Percentiles rank a stretch among this genome's conserved stretches.
Evolutionary conservation across 2,797 vertebrate species (phyloP).

Genomic region (Moxostoma hubbsi): DNA sequence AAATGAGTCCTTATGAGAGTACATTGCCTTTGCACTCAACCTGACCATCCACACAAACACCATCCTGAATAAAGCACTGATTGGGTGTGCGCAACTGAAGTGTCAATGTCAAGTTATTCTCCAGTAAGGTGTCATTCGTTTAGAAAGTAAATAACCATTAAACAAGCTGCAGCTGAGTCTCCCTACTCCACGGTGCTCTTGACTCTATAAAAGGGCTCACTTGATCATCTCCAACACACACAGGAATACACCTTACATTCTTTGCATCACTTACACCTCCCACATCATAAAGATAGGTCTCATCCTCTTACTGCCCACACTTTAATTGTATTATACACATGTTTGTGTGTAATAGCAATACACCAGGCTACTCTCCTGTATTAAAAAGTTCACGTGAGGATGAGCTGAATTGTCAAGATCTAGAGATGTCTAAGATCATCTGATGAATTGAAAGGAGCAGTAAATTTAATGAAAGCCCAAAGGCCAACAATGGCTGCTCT

Average conservation of each 20-base stretch:
- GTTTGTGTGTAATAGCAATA: slow-evolving; percentile 1
- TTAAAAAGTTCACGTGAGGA: slow-evolving; percentile 21
- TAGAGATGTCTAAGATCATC: slow-evolving; percentile 22
- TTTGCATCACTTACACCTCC: background rate
- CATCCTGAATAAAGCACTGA: slow-evolving; percentile 15
- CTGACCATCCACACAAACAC: background rate
- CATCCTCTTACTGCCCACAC: slow-evolving; percentile 20
- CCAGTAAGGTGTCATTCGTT: background rate
- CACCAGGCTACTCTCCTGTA: slow-evolving; percentile 16
- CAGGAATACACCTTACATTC: background rate
- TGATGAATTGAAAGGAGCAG: slow-evolving; percentile 33
- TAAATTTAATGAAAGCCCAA: slow-evolving; percentile 37
- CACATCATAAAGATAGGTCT: slow-evolving; percentile 12
- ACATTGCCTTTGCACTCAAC: background rate
- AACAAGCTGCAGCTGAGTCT: background rate
- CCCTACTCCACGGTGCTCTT: slow-evolving; percentile 7
- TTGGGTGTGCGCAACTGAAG: slow-evolving; percentile 18
- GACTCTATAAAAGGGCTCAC: slow-evolving; percentile 1
- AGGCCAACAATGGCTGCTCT: background rate
- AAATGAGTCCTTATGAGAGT: too few relatives aligned
- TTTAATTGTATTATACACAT: slow-evolving; percentile 13
- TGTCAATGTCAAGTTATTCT: slow-evolving; percentile 34
- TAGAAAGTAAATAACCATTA: background rate
- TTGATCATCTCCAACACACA: background rate
- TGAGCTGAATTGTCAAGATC: slow-evolving; percentile 37